Percentiles rank a stretch among this genome's conserved stretches.
Evolutionary conservation across 2,113 vertebrate genomes (phyloP).

Genomic region (Diphyllodes magnificus): DNA sequence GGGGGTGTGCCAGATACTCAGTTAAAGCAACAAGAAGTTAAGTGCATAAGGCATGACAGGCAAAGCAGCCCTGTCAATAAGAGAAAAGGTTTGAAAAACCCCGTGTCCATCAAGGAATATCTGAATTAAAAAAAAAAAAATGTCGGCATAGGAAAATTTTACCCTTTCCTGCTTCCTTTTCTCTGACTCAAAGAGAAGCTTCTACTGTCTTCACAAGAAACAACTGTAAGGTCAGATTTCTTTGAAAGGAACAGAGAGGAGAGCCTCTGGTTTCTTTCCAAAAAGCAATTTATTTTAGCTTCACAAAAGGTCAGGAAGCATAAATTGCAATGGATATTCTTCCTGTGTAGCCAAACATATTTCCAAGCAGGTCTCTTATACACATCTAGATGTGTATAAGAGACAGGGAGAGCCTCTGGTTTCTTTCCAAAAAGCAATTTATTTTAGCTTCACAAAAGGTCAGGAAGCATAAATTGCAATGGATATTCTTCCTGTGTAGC

Average conservation of each 20-base stretch:
- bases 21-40: neutral
- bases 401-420: neutral
- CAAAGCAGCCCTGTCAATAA: neutral
- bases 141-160: neutral
- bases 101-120: neutral
- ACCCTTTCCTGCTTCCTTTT: neutral
- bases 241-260: neutral
- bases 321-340: slow-evolving; percentile 1
- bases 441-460: slow-evolving; percentile 35
- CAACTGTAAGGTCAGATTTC: neutral
- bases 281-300: slow-evolving; percentile 24
- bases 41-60: neutral
- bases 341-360: neutral
- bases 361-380: too few species aligned
- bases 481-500: neutral
- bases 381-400: too few species aligned
- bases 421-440: slow-evolving; percentile 18
- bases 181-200: neutral
- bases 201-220: neutral
- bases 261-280: slow-evolving; percentile 9
- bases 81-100: neutral
- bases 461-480: slow-evolving; percentile 13
- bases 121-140: neutral
- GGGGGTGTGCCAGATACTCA: neutral
- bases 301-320: slow-evolving; percentile 20